Evolutionary conservation across 2,113 vertebrate genomes (phyloP).

Genomic region (Tringa solitaria): DNA sequence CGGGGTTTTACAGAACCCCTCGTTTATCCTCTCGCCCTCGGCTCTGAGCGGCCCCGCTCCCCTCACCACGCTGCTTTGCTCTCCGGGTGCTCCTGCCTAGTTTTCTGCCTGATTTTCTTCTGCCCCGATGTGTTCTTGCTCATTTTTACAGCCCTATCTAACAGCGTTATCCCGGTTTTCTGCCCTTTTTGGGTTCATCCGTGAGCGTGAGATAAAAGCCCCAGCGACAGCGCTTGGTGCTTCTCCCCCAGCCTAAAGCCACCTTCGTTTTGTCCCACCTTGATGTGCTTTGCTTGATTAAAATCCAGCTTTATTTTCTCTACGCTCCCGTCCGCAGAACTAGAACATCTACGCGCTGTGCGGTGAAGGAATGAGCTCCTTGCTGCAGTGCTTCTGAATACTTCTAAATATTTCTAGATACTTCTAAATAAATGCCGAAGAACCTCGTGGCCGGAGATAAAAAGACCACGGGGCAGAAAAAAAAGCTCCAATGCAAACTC

Average conservation of each 20-base stretch:
- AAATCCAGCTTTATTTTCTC: neutral
- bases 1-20: neutral
- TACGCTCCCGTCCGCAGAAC: accelerated
- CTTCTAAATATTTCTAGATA: too few species aligned
- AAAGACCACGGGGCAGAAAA: neutral
- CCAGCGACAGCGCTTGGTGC: accelerated
- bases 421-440: neutral
- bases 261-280: accelerated
- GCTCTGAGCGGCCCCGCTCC: accelerated
- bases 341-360: accelerated
- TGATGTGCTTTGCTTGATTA: too few species aligned
- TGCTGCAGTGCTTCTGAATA: neutral
- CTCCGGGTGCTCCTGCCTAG: accelerated
- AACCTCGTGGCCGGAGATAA: neutral
- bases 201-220: accelerated
- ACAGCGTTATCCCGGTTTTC: neutral
- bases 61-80: accelerated
- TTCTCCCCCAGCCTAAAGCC: neutral
- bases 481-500: neutral
- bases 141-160: accelerated
- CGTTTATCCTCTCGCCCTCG: neutral
- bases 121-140: accelerated
- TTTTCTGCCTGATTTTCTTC: too few species aligned
- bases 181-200: accelerated
- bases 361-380: neutral